Evolutionary conservation across 2,888 invertebrate genomes (phyloP), one percentile per base, ranked within the genome.

Genomic region (Eristalinus sepulchralis): DNA sequence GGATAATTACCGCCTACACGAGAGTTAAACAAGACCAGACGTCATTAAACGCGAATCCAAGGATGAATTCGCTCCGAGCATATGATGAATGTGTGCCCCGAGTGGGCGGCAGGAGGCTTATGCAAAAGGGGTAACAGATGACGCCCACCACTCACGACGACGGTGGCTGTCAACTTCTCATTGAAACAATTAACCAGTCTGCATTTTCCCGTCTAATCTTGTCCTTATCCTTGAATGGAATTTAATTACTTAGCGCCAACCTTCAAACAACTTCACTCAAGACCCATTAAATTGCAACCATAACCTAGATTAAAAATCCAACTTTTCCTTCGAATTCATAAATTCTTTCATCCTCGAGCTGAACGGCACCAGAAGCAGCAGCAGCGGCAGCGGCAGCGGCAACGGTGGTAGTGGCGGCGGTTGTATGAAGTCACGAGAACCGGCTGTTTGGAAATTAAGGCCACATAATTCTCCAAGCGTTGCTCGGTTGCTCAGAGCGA

Each of bases 231-330:
- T 77, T 77, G 53, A 53, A 57, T 10, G 31, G 24, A 72, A 67
- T 78, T 24, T 83, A 83, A 78, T 83, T 83, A 78, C 83, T 63
- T 78, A 31, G 47, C 24, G 27, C 33, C n/a, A 57, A 55, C 55
- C 77, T 77, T 76, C 36, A 20, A 62, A 53, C 8, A 47, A 59
- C n/a, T 66, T 31, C 64, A 36, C 27, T 79, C 31, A 36, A 76
- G 24, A 27, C 55, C 67, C 64, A 77, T 84, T 80, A 67, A 81
- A 77, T 62, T 68, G 76, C 72, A 79, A 57, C 62, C 66, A 55
- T 57, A 84, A 63, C 59, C 31, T 11, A 59, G 34, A 85, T 72
- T 77, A 34, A 71, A 59, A 63, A 34, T 33, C 31, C 31, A 63
- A 47, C 24, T 62, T 72, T 36, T 73, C 27, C 64, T 59, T 59